Evolutionary conservation across 2,888 invertebrate species (phyloP).

Genomic region (Homarus gammarus): DNA sequence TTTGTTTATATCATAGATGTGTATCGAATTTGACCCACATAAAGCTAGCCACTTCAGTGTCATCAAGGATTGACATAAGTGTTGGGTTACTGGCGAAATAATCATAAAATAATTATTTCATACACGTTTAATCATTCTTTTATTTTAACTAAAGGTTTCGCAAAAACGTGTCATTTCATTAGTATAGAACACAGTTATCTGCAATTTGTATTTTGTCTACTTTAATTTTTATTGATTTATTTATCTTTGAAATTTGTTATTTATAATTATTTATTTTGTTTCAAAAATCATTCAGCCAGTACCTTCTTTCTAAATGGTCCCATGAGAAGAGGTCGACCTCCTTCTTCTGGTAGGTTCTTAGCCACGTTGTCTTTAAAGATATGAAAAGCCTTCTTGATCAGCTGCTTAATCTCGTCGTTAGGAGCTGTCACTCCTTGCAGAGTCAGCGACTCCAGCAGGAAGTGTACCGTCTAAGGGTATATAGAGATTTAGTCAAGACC

Average conservation of each 20-base stretch:
- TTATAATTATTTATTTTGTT: conserved; percentile 8
- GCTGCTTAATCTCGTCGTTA: conserved; percentile 3
- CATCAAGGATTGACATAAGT: too few relatives aligned
- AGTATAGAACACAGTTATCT: conserved; percentile 5
- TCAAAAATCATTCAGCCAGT: background rate
- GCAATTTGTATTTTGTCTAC: conserved; percentile 14
- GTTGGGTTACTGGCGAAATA: too few relatives aligned
- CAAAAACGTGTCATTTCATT: background rate
- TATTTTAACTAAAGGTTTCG: background rate
- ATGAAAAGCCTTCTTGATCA: conserved; percentile 40
- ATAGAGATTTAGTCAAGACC: too few relatives aligned
- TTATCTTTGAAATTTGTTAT: conserved; percentile 19
- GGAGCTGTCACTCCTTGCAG: conserved; percentile 19
- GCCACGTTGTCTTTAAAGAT: conserved; percentile 37
- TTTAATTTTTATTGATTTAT: conserved; percentile 27
- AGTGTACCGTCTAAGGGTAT: conserved; percentile 54
- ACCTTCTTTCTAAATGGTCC: background rate
- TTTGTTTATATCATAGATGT: too few relatives aligned
- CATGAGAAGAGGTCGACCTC: background rate
- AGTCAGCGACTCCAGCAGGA: conserved; percentile 33
- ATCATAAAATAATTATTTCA: background rate
- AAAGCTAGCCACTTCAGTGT: too few relatives aligned
- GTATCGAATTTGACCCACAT: too few relatives aligned
- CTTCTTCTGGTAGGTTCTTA: conserved; percentile 12
- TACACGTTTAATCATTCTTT: background rate